A percentile compares a stretch with the other conserved stretches of the same genome.
phyloP scores from a whole-genome alignment of 2,113 vertebrate species.

The Eulemur rufifrons region DNA sequence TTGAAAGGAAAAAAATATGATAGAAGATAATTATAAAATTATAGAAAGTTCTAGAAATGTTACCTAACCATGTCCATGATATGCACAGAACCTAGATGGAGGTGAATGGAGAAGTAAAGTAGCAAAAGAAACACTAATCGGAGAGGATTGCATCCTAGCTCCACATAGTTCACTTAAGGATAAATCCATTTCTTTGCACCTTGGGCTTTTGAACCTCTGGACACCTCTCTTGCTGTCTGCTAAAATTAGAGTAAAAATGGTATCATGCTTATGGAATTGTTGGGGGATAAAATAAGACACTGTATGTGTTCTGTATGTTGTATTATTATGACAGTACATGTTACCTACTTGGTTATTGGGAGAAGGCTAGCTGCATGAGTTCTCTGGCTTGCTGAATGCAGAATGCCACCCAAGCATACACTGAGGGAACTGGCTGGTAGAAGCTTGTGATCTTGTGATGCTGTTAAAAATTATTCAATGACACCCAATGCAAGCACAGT shows the following conservation, averaged over 20 bases:
- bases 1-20: background rate
- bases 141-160: background rate
- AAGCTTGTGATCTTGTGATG: background rate
- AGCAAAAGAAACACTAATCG: background rate
- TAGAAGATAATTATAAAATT: background rate
- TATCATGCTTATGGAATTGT: background rate
- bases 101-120: background rate
- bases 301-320: background rate
- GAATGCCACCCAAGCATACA: background rate
- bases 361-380: background rate
- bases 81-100: background rate
- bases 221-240: background rate
- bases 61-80: background rate
- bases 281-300: background rate
- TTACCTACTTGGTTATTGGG: background rate
- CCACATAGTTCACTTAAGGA: background rate
- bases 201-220: background rate
- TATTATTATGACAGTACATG: background rate
- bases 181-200: background rate
- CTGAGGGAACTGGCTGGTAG: background rate
- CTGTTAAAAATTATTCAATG: background rate
- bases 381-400: background rate
- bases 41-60: background rate
- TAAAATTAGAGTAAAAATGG: background rate
- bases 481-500: background rate